Conservation (phyloP, 2,113 vertebrate genomes). For the Solea senegalensis region DNA sequence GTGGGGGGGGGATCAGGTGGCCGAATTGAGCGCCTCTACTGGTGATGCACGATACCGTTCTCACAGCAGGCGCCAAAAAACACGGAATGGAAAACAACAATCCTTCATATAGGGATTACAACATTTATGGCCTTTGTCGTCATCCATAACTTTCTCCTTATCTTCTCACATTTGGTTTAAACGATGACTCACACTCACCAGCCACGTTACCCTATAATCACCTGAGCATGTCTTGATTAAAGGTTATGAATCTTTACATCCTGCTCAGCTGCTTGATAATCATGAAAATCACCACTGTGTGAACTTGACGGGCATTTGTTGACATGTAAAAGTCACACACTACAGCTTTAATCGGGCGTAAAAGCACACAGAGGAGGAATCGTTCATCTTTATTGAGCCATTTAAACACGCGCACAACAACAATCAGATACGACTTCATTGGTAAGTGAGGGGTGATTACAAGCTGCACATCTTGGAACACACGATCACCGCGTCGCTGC, state of each 20-base stretch:
- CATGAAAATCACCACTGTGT: too few species aligned
- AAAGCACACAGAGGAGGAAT: too few species aligned
- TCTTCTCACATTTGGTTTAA: constrained; percentile 13
- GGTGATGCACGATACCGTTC: constrained; percentile 17
- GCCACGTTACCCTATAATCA: too few species aligned
- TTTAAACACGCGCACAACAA: background rate
- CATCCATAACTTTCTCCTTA: background rate
- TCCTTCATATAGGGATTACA: background rate
- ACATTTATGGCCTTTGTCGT: background rate
- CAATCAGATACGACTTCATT: background rate
- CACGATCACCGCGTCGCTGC: constrained; percentile 31
- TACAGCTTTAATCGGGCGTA: too few species aligned
- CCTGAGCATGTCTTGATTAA: too few species aligned
- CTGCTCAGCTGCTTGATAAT: too few species aligned
- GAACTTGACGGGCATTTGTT: too few species aligned
- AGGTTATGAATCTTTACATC: too few species aligned
- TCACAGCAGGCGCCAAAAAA: constrained; percentile 11
- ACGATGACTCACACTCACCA: constrained; percentile 9
- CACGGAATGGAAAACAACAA: background rate
- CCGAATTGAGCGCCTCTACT: constrained; percentile 16
- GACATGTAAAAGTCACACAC: too few species aligned
- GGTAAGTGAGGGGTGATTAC: background rate
- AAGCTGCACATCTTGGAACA: background rate
- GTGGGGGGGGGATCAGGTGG: constrained; percentile 26
- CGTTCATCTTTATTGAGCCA: constrained; percentile 12